These are phyloP conservation scores for Danio jaintianensis DNA, from an alignment of 2,797 vertebrate species.

Conservation along the genomic window DNA sequence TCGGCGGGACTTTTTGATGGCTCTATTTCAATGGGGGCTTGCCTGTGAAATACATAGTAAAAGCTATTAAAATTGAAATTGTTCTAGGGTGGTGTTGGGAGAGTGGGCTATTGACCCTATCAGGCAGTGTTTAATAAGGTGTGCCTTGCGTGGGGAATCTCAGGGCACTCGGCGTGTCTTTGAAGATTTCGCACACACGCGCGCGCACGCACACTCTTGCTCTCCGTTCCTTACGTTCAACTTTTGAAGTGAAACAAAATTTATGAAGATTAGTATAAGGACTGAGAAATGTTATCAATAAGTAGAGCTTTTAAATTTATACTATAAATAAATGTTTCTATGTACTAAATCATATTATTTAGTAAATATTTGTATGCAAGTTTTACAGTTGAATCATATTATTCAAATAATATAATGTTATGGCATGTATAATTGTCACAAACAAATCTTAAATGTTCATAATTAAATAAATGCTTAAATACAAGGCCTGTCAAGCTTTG, in stretches of 20 bases:
- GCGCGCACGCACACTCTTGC: slow-evolving; percentile 26
- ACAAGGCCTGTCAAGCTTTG: too few species aligned
- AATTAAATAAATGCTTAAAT: too few species aligned
- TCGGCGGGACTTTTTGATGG: slow-evolving; percentile 96
- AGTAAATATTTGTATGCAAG: neutral
- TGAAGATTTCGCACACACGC: slow-evolving; percentile 58
- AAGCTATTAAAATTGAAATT: slow-evolving; percentile 99
- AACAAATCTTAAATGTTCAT: too few species aligned
- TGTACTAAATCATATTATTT: too few species aligned
- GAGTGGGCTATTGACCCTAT: slow-evolving; percentile 89
- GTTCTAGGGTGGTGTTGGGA: slow-evolving; percentile 91
- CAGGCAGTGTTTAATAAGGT: slow-evolving; percentile 93
- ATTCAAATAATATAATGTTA: too few species aligned
- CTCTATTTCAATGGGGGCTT: slow-evolving; percentile 88
- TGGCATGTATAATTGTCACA: too few species aligned
- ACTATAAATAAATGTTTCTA: neutral
- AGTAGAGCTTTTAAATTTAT: neutral
- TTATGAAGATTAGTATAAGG: slow-evolving; percentile 12
- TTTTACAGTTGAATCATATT: too few species aligned
- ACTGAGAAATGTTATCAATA: neutral
- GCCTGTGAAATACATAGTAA: slow-evolving; percentile 98
- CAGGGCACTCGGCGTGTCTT: slow-evolving; percentile 70
- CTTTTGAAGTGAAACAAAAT: slow-evolving; percentile 10
- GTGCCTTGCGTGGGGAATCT: slow-evolving; percentile 80
- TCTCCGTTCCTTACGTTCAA: neutral